Percentiles rank a stretch among this genome's conserved stretches.
These are phyloP conservation scores for Sebastes cheni DNA, from an alignment of 2,797 vertebrate genomes.

Conservation along the genomic window DNA sequence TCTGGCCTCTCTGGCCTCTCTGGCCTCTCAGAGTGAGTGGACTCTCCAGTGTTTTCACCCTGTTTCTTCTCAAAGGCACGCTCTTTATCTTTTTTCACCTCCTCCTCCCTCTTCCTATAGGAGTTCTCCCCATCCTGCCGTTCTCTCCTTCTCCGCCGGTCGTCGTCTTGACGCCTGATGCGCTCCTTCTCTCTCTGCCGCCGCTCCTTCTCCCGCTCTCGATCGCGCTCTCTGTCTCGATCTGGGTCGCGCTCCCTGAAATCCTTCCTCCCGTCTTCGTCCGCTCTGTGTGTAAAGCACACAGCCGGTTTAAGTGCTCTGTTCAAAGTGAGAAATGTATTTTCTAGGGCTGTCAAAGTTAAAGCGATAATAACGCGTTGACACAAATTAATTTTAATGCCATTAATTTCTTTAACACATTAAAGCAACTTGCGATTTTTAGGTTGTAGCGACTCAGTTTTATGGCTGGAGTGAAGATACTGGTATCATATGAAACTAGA, in stretches of 20 bases:
- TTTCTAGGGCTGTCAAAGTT: no score
- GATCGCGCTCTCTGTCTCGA: constrained; percentile 88
- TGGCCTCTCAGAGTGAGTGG: constrained; percentile 76
- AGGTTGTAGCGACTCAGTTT: no score
- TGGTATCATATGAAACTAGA: no score
- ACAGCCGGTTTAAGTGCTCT: background rate
- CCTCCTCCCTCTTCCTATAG: constrained; percentile 91
- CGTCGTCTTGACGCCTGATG: constrained; percentile 91
- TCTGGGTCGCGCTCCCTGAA: constrained; percentile 90
- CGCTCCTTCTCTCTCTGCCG: constrained; percentile 89
- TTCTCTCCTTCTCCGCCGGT: constrained; percentile 90
- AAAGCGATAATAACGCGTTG: no score
- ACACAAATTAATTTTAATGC: no score
- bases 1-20: constrained; percentile 81
- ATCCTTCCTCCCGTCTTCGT: constrained; percentile 91
- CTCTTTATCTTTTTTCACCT: constrained; percentile 89
- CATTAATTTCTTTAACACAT: no score
- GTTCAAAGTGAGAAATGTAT: background rate
- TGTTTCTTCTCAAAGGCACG: constrained; percentile 88
- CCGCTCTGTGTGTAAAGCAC: constrained; percentile 77
- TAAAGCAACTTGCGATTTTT: no score
- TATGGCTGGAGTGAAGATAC: no score
- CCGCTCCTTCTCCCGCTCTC: constrained; percentile 87
- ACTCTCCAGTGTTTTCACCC: constrained; percentile 81
- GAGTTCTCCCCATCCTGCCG: constrained; percentile 91